A percentile compares a stretch with the other conserved stretches of the same genome.
Conservation (phyloP, 2,797 vertebrate species). For the Hylomyscus alleni region DNA sequence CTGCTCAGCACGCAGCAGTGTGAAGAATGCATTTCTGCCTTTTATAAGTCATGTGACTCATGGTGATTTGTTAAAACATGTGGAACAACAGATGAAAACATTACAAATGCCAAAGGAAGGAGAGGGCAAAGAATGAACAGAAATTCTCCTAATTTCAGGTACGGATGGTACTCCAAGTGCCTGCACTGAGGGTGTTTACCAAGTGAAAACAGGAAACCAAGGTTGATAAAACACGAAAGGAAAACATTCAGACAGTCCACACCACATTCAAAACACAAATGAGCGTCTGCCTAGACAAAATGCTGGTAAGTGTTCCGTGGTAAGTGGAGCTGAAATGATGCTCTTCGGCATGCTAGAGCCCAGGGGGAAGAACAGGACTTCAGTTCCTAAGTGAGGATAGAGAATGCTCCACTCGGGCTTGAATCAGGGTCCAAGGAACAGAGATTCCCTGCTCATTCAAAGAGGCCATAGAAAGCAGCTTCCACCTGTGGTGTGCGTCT, state of each 20-base stretch:
- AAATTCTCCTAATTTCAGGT: not conserved
- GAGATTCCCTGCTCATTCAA: not conserved
- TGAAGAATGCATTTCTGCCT: not conserved
- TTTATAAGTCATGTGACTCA: not conserved
- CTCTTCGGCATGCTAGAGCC: no score
- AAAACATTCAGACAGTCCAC: not conserved
- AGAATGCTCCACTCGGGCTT: not conserved
- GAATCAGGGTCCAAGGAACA: not conserved
- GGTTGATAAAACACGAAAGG: not conserved
- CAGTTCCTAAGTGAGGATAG: not conserved
- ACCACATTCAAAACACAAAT: not conserved
- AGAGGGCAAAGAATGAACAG: not conserved
- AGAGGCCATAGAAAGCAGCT: not conserved
- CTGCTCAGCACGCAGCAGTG: not conserved
- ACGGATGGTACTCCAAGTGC: not conserved
- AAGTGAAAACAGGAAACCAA: not conserved
- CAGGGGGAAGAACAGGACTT: not conserved
- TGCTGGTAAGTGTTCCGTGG: not conserved
- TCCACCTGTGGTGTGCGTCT: not conserved
- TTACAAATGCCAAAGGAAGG: not conserved
- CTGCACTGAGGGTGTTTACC: not conserved
- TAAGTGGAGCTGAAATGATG: not conserved
- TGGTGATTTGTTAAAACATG: not conserved
- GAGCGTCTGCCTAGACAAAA: not conserved
- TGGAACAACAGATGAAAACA: not conserved